Conservation (phyloP, 2,888 invertebrate genomes). For the Metopia argyrocephala region DNA sequence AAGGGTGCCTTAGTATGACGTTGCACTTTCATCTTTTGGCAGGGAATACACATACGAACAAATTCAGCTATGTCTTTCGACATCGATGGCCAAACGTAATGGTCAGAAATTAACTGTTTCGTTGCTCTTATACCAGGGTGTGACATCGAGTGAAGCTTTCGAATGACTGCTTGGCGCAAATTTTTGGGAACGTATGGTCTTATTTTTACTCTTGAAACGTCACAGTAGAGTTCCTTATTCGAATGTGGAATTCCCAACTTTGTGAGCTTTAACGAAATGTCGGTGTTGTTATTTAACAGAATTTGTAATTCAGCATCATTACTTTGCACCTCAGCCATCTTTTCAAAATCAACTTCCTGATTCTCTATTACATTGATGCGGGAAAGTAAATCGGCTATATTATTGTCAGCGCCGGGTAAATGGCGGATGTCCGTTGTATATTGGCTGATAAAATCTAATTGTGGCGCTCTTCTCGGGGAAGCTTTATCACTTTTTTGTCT, state of each 20-base stretch:
- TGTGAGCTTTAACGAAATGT: background rate
- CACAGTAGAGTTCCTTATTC: constrained; percentile 42
- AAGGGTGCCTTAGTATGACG: constrained; percentile 17
- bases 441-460: constrained; percentile 42
- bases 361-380: no score
- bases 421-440: background rate
- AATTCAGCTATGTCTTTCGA: constrained; percentile 30
- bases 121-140: constrained; percentile 25
- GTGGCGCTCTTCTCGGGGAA: constrained; percentile 28
- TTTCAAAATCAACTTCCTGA: constrained; percentile 17
- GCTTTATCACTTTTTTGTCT: constrained; percentile 28
- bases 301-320: background rate
- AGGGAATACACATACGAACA: constrained; percentile 32
- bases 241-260: background rate
- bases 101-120: constrained; percentile 29
- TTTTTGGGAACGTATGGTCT: constrained; percentile 43
- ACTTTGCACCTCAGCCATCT: background rate
- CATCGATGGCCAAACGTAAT: no score
- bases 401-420: background rate
- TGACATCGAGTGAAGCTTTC: constrained; percentile 26
- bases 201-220: constrained; percentile 30
- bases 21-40: constrained; percentile 41
- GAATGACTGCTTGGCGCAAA: constrained; percentile 19
- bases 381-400: constrained; percentile 19
- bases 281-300: background rate